phyloP scores from a whole-genome alignment of 1,140 invertebrate species.

The Drosophila melanica region DNA sequence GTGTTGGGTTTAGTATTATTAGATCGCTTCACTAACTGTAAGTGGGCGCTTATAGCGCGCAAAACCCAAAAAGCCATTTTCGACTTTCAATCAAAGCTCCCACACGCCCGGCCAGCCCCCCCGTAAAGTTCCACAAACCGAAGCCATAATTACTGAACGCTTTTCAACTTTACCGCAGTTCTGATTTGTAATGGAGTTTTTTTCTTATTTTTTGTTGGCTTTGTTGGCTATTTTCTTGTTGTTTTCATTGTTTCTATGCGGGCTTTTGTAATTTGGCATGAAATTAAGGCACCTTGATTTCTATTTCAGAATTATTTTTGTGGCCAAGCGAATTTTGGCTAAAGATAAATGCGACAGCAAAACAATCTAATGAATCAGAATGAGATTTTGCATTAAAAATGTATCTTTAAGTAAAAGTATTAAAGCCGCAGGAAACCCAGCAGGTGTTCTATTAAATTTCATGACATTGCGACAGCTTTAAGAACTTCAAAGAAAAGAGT shows the following conservation, averaged over 20 bases:
- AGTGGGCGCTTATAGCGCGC: constrained; percentile 37
- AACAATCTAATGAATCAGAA: neutral
- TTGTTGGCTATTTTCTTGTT: constrained; percentile 23
- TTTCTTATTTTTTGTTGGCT: constrained; percentile 4
- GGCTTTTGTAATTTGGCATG: constrained; percentile 40
- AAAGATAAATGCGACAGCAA: neutral
- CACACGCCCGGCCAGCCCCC: neutral
- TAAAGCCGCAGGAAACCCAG: constrained; percentile 5
- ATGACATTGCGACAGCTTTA: constrained; percentile 55
- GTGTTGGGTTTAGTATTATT: constrained; percentile 56
- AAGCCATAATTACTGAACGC: constrained; percentile 72
- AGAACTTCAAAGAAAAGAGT: constrained; percentile 40
- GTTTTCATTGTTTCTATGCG: constrained; percentile 43
- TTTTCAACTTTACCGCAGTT: constrained; percentile 75
- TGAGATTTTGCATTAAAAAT: neutral
- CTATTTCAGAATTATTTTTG: constrained; percentile 6
- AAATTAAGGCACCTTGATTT: constrained; percentile 47
- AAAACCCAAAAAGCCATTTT: constrained; percentile 63
- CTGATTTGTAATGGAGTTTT: constrained; percentile 70
- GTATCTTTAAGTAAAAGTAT: constrained; percentile 1
- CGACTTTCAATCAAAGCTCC: constrained; percentile 70
- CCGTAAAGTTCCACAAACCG: constrained; percentile 5
- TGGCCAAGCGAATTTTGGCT: neutral
- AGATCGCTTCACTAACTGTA: constrained; percentile 48
- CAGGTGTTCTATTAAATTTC: constrained; percentile 70